These are phyloP conservation scores for Tinamus guttatus DNA, from an alignment of 2,113 vertebrate genomes.

Conservation along the genomic window DNA sequence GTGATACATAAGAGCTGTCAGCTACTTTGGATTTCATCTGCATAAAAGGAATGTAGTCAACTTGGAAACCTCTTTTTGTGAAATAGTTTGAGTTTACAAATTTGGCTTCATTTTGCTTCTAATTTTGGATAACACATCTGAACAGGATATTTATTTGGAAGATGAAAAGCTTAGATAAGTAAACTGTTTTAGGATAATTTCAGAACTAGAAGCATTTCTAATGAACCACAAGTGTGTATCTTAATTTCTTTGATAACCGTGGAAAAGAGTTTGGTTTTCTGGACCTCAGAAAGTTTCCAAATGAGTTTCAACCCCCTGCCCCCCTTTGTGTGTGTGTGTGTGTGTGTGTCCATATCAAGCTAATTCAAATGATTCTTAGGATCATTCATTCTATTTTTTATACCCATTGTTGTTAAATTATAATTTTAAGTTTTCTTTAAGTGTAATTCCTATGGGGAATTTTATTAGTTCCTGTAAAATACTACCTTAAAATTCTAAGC, in stretches of 20 bases:
- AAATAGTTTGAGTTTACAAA: not conserved
- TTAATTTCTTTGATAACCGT: not conserved
- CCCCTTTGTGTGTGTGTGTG: no score
- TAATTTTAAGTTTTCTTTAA: not conserved
- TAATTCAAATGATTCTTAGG: not conserved
- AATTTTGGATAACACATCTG: not conserved
- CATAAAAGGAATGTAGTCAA: not conserved
- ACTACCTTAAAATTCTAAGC: rapidly evolving
- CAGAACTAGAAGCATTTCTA: not conserved
- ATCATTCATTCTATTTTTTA: not conserved
- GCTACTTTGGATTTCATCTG: not conserved
- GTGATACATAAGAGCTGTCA: not conserved
- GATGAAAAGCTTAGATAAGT: not conserved
- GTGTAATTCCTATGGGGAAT: not conserved
- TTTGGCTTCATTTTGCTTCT: not conserved
- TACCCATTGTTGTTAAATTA: not conserved
- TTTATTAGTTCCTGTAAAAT: not conserved
- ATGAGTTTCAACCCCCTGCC: not conserved
- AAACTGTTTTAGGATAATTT: not conserved
- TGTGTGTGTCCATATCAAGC: not conserved
- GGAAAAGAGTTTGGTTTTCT: not conserved
- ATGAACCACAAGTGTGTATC: not conserved
- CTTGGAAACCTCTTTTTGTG: not conserved
- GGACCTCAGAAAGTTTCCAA: not conserved
- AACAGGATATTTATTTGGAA: not conserved